Percentiles rank a stretch among this genome's conserved stretches.
Conservation (phyloP, 2,797 vertebrate genomes). For the Peromyscus melanophrys region DNA sequence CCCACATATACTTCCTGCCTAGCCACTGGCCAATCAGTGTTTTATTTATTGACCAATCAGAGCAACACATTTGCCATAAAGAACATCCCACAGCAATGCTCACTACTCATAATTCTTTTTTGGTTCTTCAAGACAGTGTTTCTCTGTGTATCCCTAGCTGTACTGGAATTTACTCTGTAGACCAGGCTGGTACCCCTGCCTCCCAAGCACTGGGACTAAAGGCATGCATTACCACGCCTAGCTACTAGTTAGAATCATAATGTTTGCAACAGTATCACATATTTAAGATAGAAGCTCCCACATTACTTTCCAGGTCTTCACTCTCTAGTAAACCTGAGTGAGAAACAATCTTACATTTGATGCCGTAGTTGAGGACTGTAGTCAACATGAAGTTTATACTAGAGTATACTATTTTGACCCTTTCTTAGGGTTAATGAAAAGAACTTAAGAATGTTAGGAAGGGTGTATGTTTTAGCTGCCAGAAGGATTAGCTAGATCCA, state of each 20-base stretch:
- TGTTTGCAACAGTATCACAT: neutral
- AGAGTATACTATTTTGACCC: conserved; percentile 29
- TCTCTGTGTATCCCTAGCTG: neutral
- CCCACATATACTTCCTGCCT: no score
- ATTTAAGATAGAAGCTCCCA: neutral
- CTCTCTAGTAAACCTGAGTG: neutral
- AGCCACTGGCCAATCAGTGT: no score
- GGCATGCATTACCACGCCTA: neutral
- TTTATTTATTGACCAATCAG: no score
- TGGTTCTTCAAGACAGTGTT: neutral
- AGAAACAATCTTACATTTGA: conserved; percentile 54
- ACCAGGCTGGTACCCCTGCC: no score
- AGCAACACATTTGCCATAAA: no score
- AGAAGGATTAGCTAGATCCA: conserved; percentile 58
- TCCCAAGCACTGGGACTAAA: neutral
- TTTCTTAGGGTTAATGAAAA: conserved; percentile 72
- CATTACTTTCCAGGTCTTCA: conserved; percentile 26
- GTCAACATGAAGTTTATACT: neutral
- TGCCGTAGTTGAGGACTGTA: conserved; percentile 4
- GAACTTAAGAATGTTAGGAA: conserved; percentile 34
- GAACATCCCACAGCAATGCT: neutral
- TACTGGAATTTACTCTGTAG: neutral
- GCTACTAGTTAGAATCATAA: neutral
- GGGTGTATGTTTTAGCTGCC: conserved; percentile 55
- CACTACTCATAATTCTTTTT: neutral